Evolutionary conservation across 2,797 vertebrate species (phyloP).

Genomic region (Molossus molossus): DNA sequence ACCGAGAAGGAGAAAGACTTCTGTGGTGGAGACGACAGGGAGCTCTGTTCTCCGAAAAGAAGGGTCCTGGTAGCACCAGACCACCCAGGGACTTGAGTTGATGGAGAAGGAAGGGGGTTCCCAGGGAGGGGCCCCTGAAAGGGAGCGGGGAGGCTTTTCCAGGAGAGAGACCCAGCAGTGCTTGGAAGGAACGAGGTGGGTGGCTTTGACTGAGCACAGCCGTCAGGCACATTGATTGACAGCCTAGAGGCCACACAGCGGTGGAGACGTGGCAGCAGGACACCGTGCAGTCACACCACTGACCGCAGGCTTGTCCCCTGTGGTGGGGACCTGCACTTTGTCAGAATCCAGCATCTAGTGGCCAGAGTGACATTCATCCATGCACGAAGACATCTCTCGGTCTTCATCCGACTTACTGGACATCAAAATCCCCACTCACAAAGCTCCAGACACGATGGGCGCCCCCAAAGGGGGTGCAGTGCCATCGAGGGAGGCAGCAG

Average conservation of each 20-base stretch:
- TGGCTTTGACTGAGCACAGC: neutral
- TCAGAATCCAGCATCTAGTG: neutral
- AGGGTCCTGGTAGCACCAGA: neutral
- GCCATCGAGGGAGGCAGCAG: neutral
- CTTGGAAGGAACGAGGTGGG: neutral
- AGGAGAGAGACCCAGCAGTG: neutral
- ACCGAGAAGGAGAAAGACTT: neutral
- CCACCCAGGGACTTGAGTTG: neutral
- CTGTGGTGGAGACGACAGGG: neutral
- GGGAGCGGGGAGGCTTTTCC: neutral
- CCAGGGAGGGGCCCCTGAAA: neutral
- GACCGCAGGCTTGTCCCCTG: neutral
- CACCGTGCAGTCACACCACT: accelerated
- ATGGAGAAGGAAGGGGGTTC: neutral
- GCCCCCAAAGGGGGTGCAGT: neutral
- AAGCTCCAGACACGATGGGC: neutral
- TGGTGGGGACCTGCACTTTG: neutral
- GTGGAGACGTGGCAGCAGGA: neutral
- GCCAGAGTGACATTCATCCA: accelerated
- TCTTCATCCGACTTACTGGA: neutral
- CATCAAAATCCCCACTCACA: neutral
- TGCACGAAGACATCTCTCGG: accelerated
- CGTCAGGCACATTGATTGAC: accelerated
- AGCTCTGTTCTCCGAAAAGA: neutral
- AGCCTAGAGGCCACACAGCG: accelerated